Conservation (phyloP, 2,797 vertebrate species). For the Parambassis ranga region DNA sequence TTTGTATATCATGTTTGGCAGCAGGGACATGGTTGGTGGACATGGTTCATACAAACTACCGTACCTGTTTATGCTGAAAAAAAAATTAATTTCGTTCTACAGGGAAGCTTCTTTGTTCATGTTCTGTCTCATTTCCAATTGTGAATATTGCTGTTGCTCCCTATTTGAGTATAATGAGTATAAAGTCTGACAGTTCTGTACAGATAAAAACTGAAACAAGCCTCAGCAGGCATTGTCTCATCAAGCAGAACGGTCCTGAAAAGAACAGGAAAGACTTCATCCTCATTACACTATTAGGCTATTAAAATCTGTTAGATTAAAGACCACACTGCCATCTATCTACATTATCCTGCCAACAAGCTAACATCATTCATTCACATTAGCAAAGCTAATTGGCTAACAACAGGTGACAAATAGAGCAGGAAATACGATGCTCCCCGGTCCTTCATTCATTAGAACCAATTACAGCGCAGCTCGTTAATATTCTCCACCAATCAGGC, state of each 20-base stretch:
- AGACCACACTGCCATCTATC: conserved; percentile 24
- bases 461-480: conserved; percentile 71
- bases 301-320: conserved; percentile 5
- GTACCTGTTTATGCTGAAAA: too few species aligned
- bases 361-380: conserved; percentile 44
- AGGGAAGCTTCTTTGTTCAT: too few species aligned
- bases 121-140: too few species aligned
- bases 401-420: conserved; percentile 65
- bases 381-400: conserved; percentile 48
- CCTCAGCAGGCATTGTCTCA: not conserved
- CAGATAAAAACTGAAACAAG: not conserved
- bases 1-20: conserved; percentile 12
- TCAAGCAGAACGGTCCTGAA: not conserved
- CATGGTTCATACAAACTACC: not conserved
- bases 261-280: conserved; percentile 10
- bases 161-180: too few species aligned
- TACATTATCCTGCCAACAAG: conserved; percentile 22
- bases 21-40: not conserved
- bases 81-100: too few species aligned
- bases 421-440: conserved; percentile 65
- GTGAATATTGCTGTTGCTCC: too few species aligned
- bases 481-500: conserved; percentile 74
- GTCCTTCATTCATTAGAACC: conserved; percentile 58
- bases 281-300: not conserved
- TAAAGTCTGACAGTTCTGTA: too few species aligned